These are phyloP conservation scores for Tanypteryx hageni DNA, from an alignment of 2,888 invertebrate genomes.

Conservation along the genomic window DNA sequence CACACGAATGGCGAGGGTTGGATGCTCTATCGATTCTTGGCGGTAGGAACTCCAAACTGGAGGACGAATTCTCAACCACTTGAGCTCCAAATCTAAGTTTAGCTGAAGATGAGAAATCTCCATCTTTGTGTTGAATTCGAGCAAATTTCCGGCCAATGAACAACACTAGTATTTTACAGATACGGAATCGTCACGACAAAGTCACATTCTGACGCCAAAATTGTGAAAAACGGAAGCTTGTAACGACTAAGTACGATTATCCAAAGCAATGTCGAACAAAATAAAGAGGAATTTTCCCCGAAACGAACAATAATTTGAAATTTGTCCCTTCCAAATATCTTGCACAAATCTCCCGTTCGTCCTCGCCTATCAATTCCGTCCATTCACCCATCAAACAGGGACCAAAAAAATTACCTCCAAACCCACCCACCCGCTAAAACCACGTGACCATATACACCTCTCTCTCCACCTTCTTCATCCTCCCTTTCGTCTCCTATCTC, in stretches of 20 bases:
- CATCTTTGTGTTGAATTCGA: too few relatives aligned
- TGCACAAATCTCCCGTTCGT: neutral
- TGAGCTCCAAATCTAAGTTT: too few relatives aligned
- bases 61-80: too few relatives aligned
- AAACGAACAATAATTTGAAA: neutral
- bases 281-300: neutral
- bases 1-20: too few relatives aligned
- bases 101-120: too few relatives aligned
- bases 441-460: conserved; percentile 3
- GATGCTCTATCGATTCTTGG: too few relatives aligned
- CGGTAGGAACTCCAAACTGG: too few relatives aligned
- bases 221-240: too few relatives aligned
- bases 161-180: too few relatives aligned
- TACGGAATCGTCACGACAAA: too few relatives aligned
- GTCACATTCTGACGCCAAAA: too few relatives aligned
- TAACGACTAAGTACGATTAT: neutral
- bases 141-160: too few relatives aligned
- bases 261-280: neutral
- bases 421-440: neutral
- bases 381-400: neutral
- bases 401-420: neutral
- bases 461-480: neutral
- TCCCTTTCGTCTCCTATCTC: neutral
- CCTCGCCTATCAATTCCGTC: neutral
- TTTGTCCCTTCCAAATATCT: neutral